Evolutionary conservation across 2,888 invertebrate species (phyloP).

Genomic region (Ophioninae sp.): DNA sequence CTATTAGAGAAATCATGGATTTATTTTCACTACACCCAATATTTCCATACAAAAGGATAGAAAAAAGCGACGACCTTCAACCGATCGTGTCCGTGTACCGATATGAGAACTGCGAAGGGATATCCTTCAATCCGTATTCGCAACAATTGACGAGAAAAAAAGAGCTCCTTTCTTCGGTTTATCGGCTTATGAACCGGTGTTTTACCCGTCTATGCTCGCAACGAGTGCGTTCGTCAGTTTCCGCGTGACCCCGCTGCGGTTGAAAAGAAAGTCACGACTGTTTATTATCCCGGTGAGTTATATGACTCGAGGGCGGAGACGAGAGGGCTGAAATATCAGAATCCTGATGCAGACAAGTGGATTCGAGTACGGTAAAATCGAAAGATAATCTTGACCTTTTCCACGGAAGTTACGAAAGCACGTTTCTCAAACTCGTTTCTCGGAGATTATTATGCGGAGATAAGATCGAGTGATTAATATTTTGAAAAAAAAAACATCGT

Average conservation of each 20-base stretch:
- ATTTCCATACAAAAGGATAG: background rate
- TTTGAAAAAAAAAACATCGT: too few relatives aligned
- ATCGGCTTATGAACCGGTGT: background rate
- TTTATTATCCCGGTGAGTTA: background rate
- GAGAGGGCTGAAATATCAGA: background rate
- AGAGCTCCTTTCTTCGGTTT: background rate
- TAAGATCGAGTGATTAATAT: background rate
- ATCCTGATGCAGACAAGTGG: background rate
- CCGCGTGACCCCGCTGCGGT: background rate
- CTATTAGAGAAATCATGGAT: too few relatives aligned
- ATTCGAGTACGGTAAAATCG: background rate
- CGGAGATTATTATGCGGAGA: background rate
- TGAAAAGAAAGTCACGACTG: background rate
- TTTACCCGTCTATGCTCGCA: background rate
- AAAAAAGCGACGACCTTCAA: background rate
- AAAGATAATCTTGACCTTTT: background rate
- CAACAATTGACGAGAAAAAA: background rate
- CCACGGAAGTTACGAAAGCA: background rate
- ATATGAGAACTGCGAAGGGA: background rate
- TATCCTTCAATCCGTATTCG: background rate
- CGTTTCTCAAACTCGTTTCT: background rate
- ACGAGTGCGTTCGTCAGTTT: background rate
- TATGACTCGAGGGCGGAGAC: background rate
- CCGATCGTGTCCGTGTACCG: background rate
- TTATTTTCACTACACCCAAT: too few relatives aligned